Conservation (phyloP, 2,797 vertebrate genomes). For the Phoebastria nigripes region DNA sequence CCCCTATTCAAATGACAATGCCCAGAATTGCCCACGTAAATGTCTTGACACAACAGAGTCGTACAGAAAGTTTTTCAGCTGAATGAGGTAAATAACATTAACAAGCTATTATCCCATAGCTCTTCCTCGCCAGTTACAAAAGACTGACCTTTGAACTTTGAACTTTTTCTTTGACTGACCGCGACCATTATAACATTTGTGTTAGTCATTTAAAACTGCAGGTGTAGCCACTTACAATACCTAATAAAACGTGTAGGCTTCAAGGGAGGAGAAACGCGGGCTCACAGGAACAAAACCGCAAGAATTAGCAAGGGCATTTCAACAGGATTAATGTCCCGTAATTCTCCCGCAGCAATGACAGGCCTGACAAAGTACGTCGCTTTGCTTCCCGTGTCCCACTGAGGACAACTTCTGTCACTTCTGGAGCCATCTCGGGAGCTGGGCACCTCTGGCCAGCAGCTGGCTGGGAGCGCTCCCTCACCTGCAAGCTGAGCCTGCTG, state of each 20-base stretch:
- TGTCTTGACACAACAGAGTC: constrained; percentile 76
- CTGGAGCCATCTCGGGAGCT: fast-evolving
- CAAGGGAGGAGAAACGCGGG: constrained; percentile 35
- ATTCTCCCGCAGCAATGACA: not conserved
- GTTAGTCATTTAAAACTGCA: constrained; percentile 85
- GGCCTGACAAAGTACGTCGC: not conserved
- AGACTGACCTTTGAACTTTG: constrained; percentile 88
- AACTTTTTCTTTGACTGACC: constrained; percentile 81
- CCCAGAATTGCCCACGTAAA: constrained; percentile 75
- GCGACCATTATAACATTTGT: constrained; percentile 82
- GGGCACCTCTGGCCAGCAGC: not conserved
- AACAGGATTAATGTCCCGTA: constrained; percentile 64
- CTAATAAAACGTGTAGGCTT: constrained; percentile 79
- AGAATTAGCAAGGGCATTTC: constrained; percentile 71
- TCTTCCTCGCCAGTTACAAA: constrained; percentile 81
- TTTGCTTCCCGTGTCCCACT: not conserved
- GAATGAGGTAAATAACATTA: constrained; percentile 83
- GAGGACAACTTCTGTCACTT: not conserved
- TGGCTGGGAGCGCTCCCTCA: not conserved
- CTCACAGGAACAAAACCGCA: constrained; percentile 42
- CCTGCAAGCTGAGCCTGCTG: not conserved
- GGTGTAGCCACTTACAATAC: constrained; percentile 87
- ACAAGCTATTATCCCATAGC: constrained; percentile 81
- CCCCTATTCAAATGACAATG: constrained; percentile 80
- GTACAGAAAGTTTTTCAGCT: constrained; percentile 73